A percentile compares a stretch with the other conserved stretches of the same genome.
phyloP scores from a whole-genome alignment of 2,797 vertebrate genomes.

The Diceros bicornis region DNA sequence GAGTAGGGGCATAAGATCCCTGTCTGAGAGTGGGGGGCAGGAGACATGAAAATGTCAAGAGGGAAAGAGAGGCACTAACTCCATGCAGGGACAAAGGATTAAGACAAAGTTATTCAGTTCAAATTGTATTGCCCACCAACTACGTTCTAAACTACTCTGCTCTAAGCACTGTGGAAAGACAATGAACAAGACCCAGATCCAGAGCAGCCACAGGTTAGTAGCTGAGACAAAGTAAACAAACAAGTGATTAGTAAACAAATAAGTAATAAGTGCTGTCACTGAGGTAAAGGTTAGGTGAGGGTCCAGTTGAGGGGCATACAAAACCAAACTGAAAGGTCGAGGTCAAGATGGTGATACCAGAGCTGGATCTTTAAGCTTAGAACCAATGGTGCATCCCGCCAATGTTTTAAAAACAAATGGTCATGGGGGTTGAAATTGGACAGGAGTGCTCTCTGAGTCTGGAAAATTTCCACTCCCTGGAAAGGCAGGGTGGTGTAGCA shows the following conservation, averaged over 20 bases:
- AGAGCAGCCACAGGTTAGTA: not conserved
- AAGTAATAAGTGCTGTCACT: not conserved
- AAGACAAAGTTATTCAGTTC: not conserved
- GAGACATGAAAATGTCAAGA: not conserved
- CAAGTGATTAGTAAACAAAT: not conserved
- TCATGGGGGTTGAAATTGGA: not conserved
- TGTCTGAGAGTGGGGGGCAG: not conserved
- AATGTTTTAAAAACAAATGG: conserved; percentile 5
- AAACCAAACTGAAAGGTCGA: not conserved
- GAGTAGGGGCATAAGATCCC: not conserved
- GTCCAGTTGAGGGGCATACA: not conserved
- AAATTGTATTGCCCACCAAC: not conserved
- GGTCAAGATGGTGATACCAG: not conserved
- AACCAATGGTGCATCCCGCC: not conserved
- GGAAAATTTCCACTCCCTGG: not conserved
- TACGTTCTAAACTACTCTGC: not conserved
- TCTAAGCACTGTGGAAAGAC: not conserved
- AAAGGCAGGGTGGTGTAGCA: not conserved
- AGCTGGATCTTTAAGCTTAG: not conserved
- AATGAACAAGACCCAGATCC: not conserved
- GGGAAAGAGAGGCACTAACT: not conserved
- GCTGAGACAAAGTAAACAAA: not conserved
- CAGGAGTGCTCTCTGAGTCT: not conserved
- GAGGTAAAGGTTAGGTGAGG: not conserved
- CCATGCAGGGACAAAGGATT: not conserved